These are phyloP conservation scores for Ormyrus rosae DNA, from an alignment of 2,888 invertebrate genomes.

Conservation along the genomic window DNA sequence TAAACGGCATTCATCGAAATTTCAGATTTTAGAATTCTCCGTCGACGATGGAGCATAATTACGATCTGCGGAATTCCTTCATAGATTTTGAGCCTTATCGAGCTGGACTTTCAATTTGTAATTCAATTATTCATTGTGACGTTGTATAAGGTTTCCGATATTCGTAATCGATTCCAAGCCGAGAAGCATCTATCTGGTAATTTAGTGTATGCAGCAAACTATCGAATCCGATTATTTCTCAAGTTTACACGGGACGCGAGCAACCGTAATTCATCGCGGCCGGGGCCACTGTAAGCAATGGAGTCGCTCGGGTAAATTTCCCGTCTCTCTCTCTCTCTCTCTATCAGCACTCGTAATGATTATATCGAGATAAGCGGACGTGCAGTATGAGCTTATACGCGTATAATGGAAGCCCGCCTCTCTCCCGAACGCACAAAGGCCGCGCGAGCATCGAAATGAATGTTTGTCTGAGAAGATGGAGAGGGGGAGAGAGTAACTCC, in stretches of 20 bases:
- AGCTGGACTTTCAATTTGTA: no score
- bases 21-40: no score
- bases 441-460: conserved; percentile 37
- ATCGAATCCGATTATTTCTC: conserved; percentile 48
- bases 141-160: neutral
- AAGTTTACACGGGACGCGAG: conserved; percentile 29
- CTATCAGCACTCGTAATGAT: conserved; percentile 18
- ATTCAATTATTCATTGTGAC: no score
- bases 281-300: neutral
- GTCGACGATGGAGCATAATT: no score
- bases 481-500: conserved; percentile 10
- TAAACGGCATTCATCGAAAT: no score
- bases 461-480: conserved; percentile 50
- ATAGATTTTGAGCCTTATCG: no score
- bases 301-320: neutral
- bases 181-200: neutral
- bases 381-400: neutral
- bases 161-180: neutral
- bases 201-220: conserved; percentile 26
- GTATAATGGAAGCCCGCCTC: conserved; percentile 35
- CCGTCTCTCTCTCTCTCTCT: neutral
- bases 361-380: conserved; percentile 13
- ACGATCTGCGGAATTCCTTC: no score
- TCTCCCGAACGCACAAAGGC: neutral
- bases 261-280: conserved; percentile 19